phyloP scores from a whole-genome alignment of 2,888 invertebrate genomes.

The Rhamphomyia laevipes region DNA sequence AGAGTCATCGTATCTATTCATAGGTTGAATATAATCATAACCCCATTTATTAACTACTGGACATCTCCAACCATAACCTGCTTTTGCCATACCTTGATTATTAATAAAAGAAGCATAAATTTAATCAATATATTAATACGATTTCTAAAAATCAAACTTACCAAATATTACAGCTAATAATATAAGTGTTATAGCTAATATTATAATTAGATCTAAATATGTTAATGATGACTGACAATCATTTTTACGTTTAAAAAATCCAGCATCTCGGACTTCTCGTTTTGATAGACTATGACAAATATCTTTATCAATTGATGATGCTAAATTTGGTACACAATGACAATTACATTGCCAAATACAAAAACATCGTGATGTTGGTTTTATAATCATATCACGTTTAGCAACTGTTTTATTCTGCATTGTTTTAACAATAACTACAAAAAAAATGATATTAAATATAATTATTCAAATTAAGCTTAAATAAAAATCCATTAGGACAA shows the following conservation, averaged over 20 bases:
- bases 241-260: conserved; percentile 18
- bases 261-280: conserved; percentile 18
- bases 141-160: neutral
- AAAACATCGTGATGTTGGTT: conserved; percentile 25
- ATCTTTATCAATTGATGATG: conserved; percentile 19
- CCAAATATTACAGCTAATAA: neutral
- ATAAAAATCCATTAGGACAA: too few relatives aligned
- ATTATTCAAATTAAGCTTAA: too few relatives aligned
- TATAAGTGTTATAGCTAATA: neutral
- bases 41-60: conserved; percentile 17
- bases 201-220: conserved; percentile 6
- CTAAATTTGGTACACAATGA: conserved; percentile 24
- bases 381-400: conserved; percentile 21
- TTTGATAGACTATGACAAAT: conserved; percentile 21
- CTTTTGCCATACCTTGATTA: conserved; percentile 23
- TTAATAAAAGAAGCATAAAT: conserved; percentile 7
- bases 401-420: conserved; percentile 15
- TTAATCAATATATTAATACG: neutral
- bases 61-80: conserved; percentile 19
- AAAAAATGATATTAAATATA: neutral
- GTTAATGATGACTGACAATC: conserved; percentile 9
- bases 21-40: conserved; percentile 23
- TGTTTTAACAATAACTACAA: conserved; percentile 16
- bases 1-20: conserved; percentile 17
- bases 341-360: conserved; percentile 30